Percentiles rank a stretch among this genome's conserved stretches.
These are phyloP conservation scores for Coranthus polyacanthus DNA, from an alignment of 2,797 vertebrate species.

Conservation along the genomic window DNA sequence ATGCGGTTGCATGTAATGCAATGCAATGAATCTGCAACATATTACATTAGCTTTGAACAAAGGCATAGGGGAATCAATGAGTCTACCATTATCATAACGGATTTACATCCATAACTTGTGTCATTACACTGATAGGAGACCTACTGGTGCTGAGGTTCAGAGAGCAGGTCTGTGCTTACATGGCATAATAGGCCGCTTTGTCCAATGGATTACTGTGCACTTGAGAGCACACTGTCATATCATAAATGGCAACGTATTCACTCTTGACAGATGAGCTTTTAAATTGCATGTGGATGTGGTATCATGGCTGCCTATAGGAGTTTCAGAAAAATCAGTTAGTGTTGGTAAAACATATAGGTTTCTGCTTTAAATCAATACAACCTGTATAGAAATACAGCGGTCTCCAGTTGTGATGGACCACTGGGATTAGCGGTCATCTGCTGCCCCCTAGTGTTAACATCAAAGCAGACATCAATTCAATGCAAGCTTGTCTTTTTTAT, in stretches of 20 bases:
- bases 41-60: constrained; percentile 67
- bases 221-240: constrained; percentile 35
- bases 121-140: constrained; percentile 56
- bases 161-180: constrained; percentile 38
- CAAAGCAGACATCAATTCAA: background rate
- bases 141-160: constrained; percentile 36
- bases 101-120: constrained; percentile 67
- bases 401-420: background rate
- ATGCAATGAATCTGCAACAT: constrained; percentile 57
- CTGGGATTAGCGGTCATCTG: constrained; percentile 25
- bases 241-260: background rate
- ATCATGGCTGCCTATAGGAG: background rate
- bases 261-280: background rate
- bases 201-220: constrained; percentile 25
- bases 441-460: constrained; percentile 53
- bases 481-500: too few relatives aligned
- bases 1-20: constrained; percentile 48
- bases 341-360: background rate
- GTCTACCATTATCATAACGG: constrained; percentile 67
- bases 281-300: background rate
- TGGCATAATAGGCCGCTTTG: constrained; percentile 22
- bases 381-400: background rate
- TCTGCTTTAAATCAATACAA: background rate
- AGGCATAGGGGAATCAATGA: constrained; percentile 69
- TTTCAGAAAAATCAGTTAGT: background rate